A percentile compares a stretch with the other conserved stretches of the same genome.
Conservation (phyloP, 2,888 invertebrate genomes). For the Pherbina coryleti region DNA sequence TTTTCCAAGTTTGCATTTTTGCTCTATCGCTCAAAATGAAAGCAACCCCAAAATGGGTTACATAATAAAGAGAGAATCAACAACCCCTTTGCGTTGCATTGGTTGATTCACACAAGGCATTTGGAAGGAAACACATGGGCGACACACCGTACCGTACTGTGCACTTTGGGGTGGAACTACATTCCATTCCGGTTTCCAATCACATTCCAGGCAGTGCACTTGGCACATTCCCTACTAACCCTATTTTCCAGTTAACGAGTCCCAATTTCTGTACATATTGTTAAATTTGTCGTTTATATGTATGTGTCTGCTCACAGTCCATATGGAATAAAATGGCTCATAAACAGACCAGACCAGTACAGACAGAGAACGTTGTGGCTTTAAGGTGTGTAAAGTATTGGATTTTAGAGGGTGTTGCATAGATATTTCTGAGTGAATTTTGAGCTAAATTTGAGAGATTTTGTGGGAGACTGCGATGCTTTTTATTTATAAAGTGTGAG, state of each 20-base stretch:
- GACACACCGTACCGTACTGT: background rate
- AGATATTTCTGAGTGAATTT: no score
- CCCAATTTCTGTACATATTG: slow-evolving; percentile 60
- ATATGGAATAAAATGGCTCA: background rate
- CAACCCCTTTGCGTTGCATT: background rate
- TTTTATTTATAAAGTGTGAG: no score
- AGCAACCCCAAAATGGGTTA: slow-evolving; percentile 8
- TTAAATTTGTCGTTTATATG: background rate
- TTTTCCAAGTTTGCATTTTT: background rate
- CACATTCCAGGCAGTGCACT: slow-evolving; percentile 66
- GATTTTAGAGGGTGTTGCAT: no score
- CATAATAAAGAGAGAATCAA: background rate
- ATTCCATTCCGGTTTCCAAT: slow-evolving; percentile 60
- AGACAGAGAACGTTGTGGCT: no score
- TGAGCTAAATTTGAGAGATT: no score
- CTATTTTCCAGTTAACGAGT: slow-evolving; percentile 68
- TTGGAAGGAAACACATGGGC: background rate
- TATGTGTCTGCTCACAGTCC: slow-evolving; percentile 34
- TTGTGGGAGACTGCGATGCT: no score
- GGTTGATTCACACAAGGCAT: background rate
- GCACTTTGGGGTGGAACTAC: slow-evolving; percentile 55
- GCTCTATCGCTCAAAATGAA: background rate
- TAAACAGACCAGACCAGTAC: no score
- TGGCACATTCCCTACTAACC: slow-evolving; percentile 70
- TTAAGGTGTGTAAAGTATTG: no score